Base-by-base conservation (phyloP, 2,113 vertebrate genomes). In the Ceyx melanurus region DNA sequence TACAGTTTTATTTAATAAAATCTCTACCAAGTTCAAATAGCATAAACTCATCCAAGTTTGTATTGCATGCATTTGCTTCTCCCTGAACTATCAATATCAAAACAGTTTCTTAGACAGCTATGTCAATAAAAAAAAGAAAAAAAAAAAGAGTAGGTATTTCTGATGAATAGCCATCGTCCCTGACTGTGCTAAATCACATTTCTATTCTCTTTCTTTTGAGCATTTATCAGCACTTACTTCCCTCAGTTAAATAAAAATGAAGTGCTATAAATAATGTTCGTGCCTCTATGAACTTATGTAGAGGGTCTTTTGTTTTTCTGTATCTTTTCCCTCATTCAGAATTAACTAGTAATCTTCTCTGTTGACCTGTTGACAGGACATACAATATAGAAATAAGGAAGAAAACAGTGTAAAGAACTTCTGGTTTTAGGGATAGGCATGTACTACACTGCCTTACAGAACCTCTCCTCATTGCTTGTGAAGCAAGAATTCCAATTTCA, bases 21-120 rank as follows among this genome's bases (percentile, higher is more conserved):
- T 53, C 91, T 91, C 84, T 83, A 88, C 87, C 70, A 97, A 96
- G 96, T 96, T 95, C 67, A 92, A 95, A 92, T 72, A 92, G 53
- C 76, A 95, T 91, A 95, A 97, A 89, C 37, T 88, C 58, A 62
- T 90, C 92, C 54, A 76, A 77, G 82, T 94, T 94, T 77, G 94
- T 92, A 96, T 66, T 74, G 90, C 82, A 66, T 93, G 65, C 82
- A 92, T 88, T 94, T 89, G 45, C 42, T 94, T 17, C 66, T 96
- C 83, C 56, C 68, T 96, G 81, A 97, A 85, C 90, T 90, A 96
- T 91, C 80, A 94, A 87, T 75, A 85, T 53, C 45, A 94, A 82
- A 90, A 66, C 16, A 90, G 43, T 65, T 89, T 95, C 77, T 97
- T 94, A 83, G 77, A 62, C 73, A 88, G 90, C 50, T 88, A n/a